Evolutionary conservation across 2,888 invertebrate species (phyloP), one percentile per base, ranked within the genome.

Genomic region (Eristalinus aeneus): DNA sequence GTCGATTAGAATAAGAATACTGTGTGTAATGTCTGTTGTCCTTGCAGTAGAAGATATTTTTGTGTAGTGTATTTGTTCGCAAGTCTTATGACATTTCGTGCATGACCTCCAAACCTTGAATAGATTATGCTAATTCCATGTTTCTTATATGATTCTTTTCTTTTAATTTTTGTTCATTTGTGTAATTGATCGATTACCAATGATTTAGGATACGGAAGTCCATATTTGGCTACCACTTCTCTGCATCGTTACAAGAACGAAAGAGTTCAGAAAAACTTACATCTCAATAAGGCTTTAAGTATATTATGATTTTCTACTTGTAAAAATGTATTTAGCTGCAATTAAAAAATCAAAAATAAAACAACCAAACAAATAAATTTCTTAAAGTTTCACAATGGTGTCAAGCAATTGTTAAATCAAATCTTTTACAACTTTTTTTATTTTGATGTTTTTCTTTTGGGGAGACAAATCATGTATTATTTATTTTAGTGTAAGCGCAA

Each of bases 271-370:
- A 92, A 91, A 91, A 91, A 92, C 90, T 92, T 92, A 90, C 92
- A 92, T 91, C 91, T 92, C 54, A 88, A 91, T 88, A 92, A 91
- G 91, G 89, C 90, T 91, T 91, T 92, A 92, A 92, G 92, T 92
- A 92, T 92, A 91, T 89, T 88, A 67, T 53, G 54, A 34, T 23
- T 27, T 56, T 23, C 22, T 56, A 56, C 23, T 23, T 74, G 54
- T 69, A 68, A 56, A 69, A 23, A 71, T 53, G n/a, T 8, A 46
- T 46, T 46, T 16, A 46, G 46, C 46, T 46, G 46, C 46, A 46
- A 46, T 46, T 16, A 46, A 16, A 46, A 9, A 23, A 54, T n/a
- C 16, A 54, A 54, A 22, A 54, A 54, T 10, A 56, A 12, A 56
- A 23, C 22, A 56, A 56, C 11, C 58, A 58, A 36, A 27, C 22